Conservation (phyloP, 2,797 vertebrate species). For the Lagocephalus sceleratus region DNA sequence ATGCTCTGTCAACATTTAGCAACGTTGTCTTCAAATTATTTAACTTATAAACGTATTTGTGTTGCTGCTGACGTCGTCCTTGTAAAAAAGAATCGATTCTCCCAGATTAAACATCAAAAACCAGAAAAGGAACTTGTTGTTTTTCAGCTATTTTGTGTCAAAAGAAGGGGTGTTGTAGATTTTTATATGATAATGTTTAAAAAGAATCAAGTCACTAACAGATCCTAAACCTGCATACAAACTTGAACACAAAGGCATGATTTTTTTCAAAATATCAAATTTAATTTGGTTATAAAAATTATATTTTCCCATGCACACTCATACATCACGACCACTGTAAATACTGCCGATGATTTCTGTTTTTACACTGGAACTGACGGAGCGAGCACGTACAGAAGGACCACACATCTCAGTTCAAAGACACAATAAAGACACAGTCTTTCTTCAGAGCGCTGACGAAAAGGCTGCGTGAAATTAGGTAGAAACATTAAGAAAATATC, state of each 20-base stretch:
- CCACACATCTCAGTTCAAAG: slow-evolving; percentile 80
- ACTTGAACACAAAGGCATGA: not conserved
- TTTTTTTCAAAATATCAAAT: slow-evolving; percentile 89
- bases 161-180: too few species aligned
- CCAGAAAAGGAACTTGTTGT: too few species aligned
- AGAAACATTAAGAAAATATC: slow-evolving; percentile 95
- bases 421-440: slow-evolving; percentile 84
- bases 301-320: slow-evolving; percentile 89
- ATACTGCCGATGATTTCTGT: slow-evolving; percentile 74
- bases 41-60: too few species aligned
- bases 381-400: slow-evolving; percentile 83
- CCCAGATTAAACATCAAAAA: too few species aligned
- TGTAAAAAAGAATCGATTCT: too few species aligned
- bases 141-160: too few species aligned
- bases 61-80: too few species aligned
- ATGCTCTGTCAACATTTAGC: too few species aligned
- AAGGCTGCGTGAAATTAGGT: slow-evolving; percentile 92
- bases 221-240: too few species aligned
- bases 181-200: too few species aligned
- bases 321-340: slow-evolving; percentile 86
- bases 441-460: slow-evolving; percentile 79
- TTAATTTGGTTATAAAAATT: slow-evolving; percentile 93
- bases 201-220: too few species aligned
- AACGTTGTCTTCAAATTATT: too few species aligned
- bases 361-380: slow-evolving; percentile 1